Percentiles rank a stretch among this genome's conserved stretches.
These are phyloP conservation scores for Stratiomys singularior DNA, from an alignment of 2,888 invertebrate genomes.

Conservation along the genomic window DNA sequence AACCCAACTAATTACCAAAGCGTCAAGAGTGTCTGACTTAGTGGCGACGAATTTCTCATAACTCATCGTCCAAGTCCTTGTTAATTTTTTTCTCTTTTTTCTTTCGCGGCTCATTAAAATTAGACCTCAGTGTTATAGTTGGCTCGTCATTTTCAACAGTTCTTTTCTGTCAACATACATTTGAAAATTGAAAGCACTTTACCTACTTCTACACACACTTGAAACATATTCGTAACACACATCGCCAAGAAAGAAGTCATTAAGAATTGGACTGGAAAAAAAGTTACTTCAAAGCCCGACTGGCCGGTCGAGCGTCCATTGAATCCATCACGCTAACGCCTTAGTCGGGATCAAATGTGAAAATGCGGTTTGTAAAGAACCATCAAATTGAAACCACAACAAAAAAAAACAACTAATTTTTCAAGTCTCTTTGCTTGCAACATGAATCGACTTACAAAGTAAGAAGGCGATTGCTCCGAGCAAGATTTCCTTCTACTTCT, in stretches of 20 bases:
- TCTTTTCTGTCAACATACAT: not conserved
- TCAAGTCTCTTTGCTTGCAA: constrained; percentile 2
- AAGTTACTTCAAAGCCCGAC: constrained; percentile 8
- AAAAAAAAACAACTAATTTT: constrained; percentile 10
- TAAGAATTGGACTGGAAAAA: constrained; percentile 2
- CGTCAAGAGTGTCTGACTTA: not conserved
- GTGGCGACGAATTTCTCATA: not conserved
- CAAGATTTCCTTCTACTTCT: not conserved
- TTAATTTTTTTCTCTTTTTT: not conserved
- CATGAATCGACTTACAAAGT: not conserved
- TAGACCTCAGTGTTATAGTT: not conserved
- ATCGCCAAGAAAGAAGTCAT: not conserved
- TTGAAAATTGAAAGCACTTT: not conserved
- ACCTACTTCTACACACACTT: not conserved
- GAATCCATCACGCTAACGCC: not conserved
- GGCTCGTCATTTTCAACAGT: constrained; percentile 12
- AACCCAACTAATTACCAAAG: too few species aligned
- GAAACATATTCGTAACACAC: not conserved
- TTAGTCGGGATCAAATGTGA: constrained; percentile 12
- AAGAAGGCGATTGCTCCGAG: not conserved
- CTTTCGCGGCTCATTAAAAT: not conserved
- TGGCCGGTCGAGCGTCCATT: not conserved
- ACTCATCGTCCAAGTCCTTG: not conserved
- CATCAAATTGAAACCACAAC: constrained; percentile 18
- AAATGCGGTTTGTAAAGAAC: not conserved